Conservation (phyloP, 2,113 vertebrate species). For the Laticauda laticaudata region DNA sequence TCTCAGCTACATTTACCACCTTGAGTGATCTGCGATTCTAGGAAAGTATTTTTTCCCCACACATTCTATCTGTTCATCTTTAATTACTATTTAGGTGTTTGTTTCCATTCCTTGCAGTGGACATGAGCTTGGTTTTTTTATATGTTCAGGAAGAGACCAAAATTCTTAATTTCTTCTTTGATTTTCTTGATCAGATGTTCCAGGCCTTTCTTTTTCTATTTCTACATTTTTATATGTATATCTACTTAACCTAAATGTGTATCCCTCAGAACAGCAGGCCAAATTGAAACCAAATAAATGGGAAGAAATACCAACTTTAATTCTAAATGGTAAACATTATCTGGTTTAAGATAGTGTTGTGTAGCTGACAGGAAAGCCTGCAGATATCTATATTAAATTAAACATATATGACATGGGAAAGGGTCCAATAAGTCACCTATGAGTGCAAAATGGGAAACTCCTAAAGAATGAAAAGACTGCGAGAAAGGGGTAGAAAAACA, state of each 20-base stretch:
- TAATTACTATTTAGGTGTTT: too few relatives aligned
- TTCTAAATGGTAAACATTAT: not conserved
- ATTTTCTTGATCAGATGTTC: too few relatives aligned
- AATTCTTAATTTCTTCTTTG: too few relatives aligned
- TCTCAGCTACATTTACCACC: too few relatives aligned
- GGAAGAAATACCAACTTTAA: not conserved
- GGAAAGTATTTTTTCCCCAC: too few relatives aligned
- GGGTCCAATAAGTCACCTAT: not conserved
- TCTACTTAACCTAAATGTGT: not conserved
- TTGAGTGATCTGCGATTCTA: too few relatives aligned
- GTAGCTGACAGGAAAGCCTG: not conserved
- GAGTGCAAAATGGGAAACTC: not conserved
- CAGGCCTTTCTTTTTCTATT: too few relatives aligned
- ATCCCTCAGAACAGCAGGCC: not conserved
- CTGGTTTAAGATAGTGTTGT: not conserved
- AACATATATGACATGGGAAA: not conserved
- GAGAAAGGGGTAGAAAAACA: not conserved
- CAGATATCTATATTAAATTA: not conserved
- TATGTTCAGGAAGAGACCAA: too few relatives aligned
- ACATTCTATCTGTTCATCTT: too few relatives aligned
- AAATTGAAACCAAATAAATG: not conserved
- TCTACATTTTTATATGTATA: too few relatives aligned
- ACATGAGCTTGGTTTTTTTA: too few relatives aligned
- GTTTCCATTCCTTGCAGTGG: too few relatives aligned
- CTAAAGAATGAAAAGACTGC: not conserved